Base-by-base conservation (phyloP, 2,797 vertebrate species). In the Poeciliopsis infans region DNA sequence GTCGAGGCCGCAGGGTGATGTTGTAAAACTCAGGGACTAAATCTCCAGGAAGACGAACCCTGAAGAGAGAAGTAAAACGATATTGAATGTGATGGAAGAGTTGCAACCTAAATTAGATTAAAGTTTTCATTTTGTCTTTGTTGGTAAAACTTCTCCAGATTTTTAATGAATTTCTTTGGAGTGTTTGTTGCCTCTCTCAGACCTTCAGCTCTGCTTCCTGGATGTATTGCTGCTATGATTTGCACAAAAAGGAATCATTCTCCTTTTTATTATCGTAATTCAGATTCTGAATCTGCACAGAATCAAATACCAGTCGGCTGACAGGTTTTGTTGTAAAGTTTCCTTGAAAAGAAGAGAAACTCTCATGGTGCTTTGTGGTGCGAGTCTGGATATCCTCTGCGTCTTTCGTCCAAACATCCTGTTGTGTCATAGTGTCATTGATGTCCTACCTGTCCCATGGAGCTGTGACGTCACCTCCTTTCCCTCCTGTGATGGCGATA, bases 1-100 rank as follows among this genome's bases (percentile, higher is more conserved):
- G 94, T 75, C 86, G 94, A 33, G 97, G 97, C 94, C 93, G 94
- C 81, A 98, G 94, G 0, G 53, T 92, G 83, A 98, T 86, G 0
- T 82, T 77, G 28, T 99, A 99, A 78, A 43, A 74, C 4, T 89
- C 81, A 0, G 98, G 97, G 0, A 69, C 7, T 85, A 98, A 88
- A 0, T 90, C 47, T 0, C 18, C 10, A 0, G 97, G 95, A 31
- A 98, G 92, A 43, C 97, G 95, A 88, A 94, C 94, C 0, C 0
- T 91, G 88, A 66, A 28, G 31, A 33, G 16, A 41, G 1, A 43
- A 61, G 28, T 18, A 36, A 57, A 53, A 28, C 3, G 11, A 23
- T 15, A 23, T 7, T 2, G 7, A 41, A 5, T 55, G 20, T 43
- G 36, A 74, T 6, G 20, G 4, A 1, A 73, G n/a, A 59, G 31